phyloP scores from a whole-genome alignment of 2,797 vertebrate genomes.

The Oryzias sinensis region DNA sequence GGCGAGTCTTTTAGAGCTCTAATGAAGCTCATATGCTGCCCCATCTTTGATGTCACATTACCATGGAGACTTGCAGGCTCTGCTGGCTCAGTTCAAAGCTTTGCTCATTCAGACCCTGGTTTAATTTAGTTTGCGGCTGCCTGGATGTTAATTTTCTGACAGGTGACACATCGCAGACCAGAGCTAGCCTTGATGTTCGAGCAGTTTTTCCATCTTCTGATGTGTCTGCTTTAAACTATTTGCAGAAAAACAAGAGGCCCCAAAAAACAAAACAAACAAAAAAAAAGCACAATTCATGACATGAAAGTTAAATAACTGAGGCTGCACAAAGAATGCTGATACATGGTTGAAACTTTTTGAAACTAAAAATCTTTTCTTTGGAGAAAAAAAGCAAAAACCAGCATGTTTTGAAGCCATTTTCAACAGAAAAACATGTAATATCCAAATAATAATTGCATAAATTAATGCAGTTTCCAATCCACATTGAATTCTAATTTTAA shows the following conservation, averaged over 20 bases:
- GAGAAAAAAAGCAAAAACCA: too few species aligned
- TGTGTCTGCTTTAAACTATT: slow-evolving; percentile 15
- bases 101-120: slow-evolving; percentile 30
- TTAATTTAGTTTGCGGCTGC: slow-evolving; percentile 38
- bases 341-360: too few species aligned
- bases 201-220: slow-evolving; percentile 29
- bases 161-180: slow-evolving; percentile 64
- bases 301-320: too few species aligned
- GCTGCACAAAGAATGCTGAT: too few species aligned
- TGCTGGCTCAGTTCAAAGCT: slow-evolving; percentile 57
- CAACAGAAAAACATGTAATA: too few species aligned
- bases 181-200: slow-evolving; percentile 35
- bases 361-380: too few species aligned
- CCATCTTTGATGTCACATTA: slow-evolving; percentile 68
- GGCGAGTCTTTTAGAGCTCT: slow-evolving; percentile 25
- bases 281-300: too few species aligned
- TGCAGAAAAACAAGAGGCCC: neutral
- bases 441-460: too few species aligned
- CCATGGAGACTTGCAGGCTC: slow-evolving; percentile 39
- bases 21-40: slow-evolving; percentile 64
- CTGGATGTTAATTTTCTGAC: slow-evolving; percentile 56
- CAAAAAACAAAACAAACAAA: too few species aligned
- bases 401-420: too few species aligned
- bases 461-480: too few species aligned
- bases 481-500: too few species aligned